A percentile compares a stretch with the other conserved stretches of the same genome.
Evolutionary conservation across 2,113 vertebrate genomes (phyloP).

Genomic region (Muntiacus muntjak): DNA sequence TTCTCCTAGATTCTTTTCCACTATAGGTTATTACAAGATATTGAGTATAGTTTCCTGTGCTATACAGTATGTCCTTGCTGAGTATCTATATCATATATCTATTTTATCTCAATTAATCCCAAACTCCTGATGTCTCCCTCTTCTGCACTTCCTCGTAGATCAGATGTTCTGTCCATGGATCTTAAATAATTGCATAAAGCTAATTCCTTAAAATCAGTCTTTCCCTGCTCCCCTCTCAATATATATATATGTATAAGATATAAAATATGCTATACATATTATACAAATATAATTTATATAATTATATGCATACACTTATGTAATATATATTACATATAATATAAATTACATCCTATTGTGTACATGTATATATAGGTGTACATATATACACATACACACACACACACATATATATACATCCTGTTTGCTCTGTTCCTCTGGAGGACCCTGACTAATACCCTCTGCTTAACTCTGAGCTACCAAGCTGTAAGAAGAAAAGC

Average conservation of each 20-base stretch:
- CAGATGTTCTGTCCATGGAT: background rate
- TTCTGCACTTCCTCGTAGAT: background rate
- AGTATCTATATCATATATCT: background rate
- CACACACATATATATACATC: background rate
- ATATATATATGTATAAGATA: background rate
- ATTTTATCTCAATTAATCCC: background rate
- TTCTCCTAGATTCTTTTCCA: background rate
- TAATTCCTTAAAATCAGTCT: background rate
- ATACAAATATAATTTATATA: background rate
- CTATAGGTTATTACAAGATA: background rate
- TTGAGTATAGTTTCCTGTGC: background rate
- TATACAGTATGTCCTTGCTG: background rate
- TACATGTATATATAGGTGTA: background rate
- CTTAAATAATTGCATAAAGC: background rate
- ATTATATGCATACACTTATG: background rate
- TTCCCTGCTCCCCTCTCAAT: background rate
- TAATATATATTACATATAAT: background rate
- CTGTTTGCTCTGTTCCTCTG: background rate
- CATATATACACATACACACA: background rate
- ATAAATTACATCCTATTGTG: background rate
- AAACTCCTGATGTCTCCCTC: background rate
- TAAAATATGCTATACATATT: background rate
- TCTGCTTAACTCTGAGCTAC: background rate
- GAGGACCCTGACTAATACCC: background rate
- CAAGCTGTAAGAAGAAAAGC: background rate